Evolutionary conservation across 2,797 vertebrate species (phyloP).

Genomic region (Dermochelys coriacea): DNA sequence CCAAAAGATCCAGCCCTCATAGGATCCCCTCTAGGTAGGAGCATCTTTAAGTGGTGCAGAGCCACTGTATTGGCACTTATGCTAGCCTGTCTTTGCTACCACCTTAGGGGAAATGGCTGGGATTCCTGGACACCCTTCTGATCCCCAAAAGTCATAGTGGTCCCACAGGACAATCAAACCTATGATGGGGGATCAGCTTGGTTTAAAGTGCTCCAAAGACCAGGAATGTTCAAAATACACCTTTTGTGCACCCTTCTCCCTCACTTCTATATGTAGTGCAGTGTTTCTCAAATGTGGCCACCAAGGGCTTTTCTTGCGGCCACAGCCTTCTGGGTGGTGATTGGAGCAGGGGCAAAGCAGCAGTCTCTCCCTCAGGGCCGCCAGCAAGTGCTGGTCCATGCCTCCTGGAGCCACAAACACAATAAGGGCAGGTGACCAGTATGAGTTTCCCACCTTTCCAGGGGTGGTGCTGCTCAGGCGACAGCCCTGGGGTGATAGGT

Average conservation of each 20-base stretch:
- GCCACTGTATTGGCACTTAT: background rate
- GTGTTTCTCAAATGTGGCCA: too few relatives aligned
- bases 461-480: too few relatives aligned
- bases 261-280: background rate
- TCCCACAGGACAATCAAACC: background rate
- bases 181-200: background rate
- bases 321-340: too few relatives aligned
- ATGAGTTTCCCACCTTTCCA: too few relatives aligned
- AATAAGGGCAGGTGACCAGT: too few relatives aligned
- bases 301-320: too few relatives aligned
- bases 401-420: too few relatives aligned
- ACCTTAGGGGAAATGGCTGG: rapidly evolving
- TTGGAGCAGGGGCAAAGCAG: too few relatives aligned
- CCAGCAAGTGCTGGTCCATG: too few relatives aligned
- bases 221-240: background rate
- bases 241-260: background rate
- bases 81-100: background rate
- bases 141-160: background rate
- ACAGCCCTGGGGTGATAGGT: too few relatives aligned
- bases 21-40: background rate
- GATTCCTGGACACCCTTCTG: background rate
- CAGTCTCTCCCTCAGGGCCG: too few relatives aligned
- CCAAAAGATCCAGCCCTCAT: background rate
- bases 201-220: background rate
- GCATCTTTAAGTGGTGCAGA: background rate